These are phyloP conservation scores for Pogonognathellus flavescens DNA, from an alignment of 1,140 invertebrate species.

Conservation along the genomic window DNA sequence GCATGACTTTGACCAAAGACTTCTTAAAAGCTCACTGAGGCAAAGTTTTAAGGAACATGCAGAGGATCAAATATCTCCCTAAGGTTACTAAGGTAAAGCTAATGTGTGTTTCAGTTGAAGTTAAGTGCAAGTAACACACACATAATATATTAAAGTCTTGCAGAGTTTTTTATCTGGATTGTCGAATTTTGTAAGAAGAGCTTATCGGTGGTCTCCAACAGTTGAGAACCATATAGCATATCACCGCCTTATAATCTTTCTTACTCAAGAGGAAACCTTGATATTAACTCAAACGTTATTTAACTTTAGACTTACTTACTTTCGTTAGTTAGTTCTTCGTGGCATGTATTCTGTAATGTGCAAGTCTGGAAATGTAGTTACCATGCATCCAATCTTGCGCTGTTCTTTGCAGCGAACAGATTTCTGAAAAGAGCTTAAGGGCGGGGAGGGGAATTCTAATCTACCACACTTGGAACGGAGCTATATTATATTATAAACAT, in stretches of 20 bases:
- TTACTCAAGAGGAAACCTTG: no score
- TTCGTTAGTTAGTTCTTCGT: no score
- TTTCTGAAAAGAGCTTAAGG: no score
- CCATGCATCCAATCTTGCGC: background rate
- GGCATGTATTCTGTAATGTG: background rate
- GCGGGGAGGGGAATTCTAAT: no score
- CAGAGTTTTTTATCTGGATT: constrained; percentile 14
- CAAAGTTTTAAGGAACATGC: background rate
- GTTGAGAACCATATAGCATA: no score
- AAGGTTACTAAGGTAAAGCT: background rate
- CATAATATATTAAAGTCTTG: background rate
- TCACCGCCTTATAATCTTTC: no score
- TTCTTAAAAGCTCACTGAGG: background rate
- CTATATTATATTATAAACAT: no score
- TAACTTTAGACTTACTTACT: no score
- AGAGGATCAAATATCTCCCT: background rate
- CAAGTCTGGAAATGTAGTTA: background rate
- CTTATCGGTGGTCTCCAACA: background rate
- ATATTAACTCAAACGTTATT: no score
- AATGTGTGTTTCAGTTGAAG: no score
- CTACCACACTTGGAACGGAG: no score
- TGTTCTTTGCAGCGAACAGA: background rate
- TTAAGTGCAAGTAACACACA: no score
- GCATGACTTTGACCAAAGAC: constrained; percentile 13
- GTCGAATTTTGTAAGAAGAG: constrained; percentile 8